Conservation (phyloP, 2,113 vertebrate genomes). For the Donacobius atricapilla region DNA sequence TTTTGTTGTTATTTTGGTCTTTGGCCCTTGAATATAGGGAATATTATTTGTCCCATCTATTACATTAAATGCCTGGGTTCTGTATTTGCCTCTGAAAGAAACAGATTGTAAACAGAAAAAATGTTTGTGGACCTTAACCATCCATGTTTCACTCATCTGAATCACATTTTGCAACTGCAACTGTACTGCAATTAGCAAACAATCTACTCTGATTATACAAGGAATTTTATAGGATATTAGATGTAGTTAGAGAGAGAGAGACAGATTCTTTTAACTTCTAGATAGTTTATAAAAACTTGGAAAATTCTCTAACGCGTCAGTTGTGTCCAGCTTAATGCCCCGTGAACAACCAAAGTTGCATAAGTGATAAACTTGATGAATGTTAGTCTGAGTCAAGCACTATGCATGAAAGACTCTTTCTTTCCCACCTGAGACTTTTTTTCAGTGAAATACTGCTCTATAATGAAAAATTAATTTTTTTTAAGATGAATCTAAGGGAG, state of each 20-base stretch:
- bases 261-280: background rate
- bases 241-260: background rate
- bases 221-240: background rate
- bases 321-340: background rate
- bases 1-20: background rate
- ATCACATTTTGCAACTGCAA: background rate
- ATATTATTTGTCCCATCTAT: background rate
- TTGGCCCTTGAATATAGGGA: background rate
- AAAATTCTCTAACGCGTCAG: background rate
- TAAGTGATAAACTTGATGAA: background rate
- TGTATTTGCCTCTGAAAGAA: background rate
- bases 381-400: background rate
- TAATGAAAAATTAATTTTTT: background rate
- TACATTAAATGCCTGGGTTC: background rate
- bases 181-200: background rate
- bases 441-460: background rate
- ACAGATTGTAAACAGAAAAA: background rate
- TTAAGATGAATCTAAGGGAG: background rate
- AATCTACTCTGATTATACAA: background rate
- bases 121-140: background rate
- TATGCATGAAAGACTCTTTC: background rate
- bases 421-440: background rate
- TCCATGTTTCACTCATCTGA: background rate
- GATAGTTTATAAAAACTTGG: background rate
- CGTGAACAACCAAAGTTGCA: background rate